Evolutionary conservation across 1,140 invertebrate species (phyloP).

Genomic region (Tetramorium alpestre): DNA sequence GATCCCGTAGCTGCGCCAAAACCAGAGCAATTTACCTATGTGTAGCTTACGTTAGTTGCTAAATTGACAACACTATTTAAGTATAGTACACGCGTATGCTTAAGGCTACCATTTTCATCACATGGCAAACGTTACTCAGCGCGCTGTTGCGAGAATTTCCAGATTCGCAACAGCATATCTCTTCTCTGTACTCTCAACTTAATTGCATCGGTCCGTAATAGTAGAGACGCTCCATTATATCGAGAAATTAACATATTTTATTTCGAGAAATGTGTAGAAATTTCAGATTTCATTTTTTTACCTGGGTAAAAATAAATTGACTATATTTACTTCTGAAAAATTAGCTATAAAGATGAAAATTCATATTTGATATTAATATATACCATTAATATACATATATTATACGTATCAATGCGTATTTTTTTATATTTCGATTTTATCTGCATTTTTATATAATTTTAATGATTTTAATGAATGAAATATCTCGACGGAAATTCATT

Average conservation of each 20-base stretch:
- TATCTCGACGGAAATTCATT: constrained; percentile 4
- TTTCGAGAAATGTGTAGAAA: not conserved
- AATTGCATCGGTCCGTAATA: not conserved
- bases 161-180: constrained; percentile 19
- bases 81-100: constrained; percentile 1
- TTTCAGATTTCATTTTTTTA: not conserved
- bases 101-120: constrained; percentile 18
- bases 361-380: not conserved
- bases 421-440: constrained; percentile 25
- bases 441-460: not conserved
- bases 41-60: constrained; percentile 16
- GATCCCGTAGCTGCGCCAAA: constrained; percentile 35
- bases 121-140: not conserved
- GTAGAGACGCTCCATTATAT: not conserved
- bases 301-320: not conserved
- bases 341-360: not conserved
- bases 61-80: constrained; percentile 56
- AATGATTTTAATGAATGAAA: constrained; percentile 10
- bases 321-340: not conserved
- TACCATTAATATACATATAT: not conserved
- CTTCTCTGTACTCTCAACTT: not conserved
- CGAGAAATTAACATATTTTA: constrained; percentile 6
- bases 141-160: not conserved
- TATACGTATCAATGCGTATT: not conserved
- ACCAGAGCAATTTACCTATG: constrained; percentile 40